Conservation (phyloP, 2,888 invertebrate genomes). For the Eristalinus aeneus region DNA sequence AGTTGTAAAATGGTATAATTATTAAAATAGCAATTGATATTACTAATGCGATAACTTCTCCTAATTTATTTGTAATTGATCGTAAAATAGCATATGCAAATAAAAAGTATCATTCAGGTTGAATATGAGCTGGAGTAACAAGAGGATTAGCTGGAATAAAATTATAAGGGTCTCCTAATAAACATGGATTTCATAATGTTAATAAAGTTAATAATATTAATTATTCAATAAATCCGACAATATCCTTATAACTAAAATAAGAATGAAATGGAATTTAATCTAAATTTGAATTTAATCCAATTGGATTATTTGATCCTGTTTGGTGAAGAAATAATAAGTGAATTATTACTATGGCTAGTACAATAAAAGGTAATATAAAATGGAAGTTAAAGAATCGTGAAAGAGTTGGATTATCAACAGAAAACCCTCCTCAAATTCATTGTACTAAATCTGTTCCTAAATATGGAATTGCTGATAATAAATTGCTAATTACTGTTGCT, state of each 20-base stretch:
- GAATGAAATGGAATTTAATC: slow-evolving; percentile 87
- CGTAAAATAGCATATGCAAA: slow-evolving; percentile 91
- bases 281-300: slow-evolving; percentile 85
- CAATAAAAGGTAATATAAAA: slow-evolving; percentile 87
- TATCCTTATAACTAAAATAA: slow-evolving; percentile 85
- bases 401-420: slow-evolving; percentile 87
- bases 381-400: slow-evolving; percentile 89
- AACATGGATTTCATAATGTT: slow-evolving; percentile 82
- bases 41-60: slow-evolving; percentile 83
- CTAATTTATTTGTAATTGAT: slow-evolving; percentile 90
- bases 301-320: slow-evolving; percentile 86
- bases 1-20: slow-evolving; percentile 82
- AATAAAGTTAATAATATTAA: slow-evolving; percentile 78
- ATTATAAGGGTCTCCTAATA: slow-evolving; percentile 87
- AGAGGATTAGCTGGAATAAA: slow-evolving; percentile 82
- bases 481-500: slow-evolving; percentile 89
- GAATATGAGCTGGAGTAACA: slow-evolving; percentile 87
- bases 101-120: slow-evolving; percentile 93
- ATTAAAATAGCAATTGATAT: slow-evolving; percentile 84
- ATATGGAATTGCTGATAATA: slow-evolving; percentile 83
- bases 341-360: slow-evolving; percentile 83
- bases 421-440: slow-evolving; percentile 84
- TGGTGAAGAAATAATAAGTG: slow-evolving; percentile 86
- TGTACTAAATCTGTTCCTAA: slow-evolving; percentile 81
- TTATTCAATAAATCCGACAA: slow-evolving; percentile 72